Evolutionary conservation across 30 jellyfish, hydroid and myxozoan genomes (phyloP).

Genomic region (Aurelia aurita): DNA sequence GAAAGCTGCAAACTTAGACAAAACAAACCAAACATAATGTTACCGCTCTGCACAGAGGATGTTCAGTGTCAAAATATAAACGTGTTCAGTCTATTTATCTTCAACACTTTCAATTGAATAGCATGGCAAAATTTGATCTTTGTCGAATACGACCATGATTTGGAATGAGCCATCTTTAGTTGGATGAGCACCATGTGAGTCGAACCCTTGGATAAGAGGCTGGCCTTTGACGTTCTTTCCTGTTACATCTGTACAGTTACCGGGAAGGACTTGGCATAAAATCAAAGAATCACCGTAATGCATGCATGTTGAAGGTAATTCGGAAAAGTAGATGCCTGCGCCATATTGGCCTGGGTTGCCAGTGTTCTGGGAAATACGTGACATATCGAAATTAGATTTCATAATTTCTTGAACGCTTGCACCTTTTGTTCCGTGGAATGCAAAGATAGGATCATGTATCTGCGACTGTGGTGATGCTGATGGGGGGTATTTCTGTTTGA

Average conservation of each 20-base stretch:
- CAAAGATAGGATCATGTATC: conserved; percentile 17
- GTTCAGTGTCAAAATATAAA: background rate
- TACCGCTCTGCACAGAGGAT: background rate
- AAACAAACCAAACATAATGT: background rate
- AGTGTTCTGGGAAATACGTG: conserved; percentile 22
- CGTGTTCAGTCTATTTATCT: background rate
- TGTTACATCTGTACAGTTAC: conserved; percentile 11
- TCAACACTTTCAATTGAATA: conserved; percentile 10
- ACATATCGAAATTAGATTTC: conserved; percentile 28
- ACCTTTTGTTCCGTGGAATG: conserved; percentile 73
- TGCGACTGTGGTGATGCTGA: too few species aligned
- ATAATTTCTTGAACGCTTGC: conserved; percentile 40
- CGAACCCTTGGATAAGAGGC: conserved; percentile 26
- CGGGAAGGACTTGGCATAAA: conserved; percentile 54
- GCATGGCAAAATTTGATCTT: conserved; percentile 64
- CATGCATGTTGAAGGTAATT: conserved; percentile 50
- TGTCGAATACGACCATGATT: conserved; percentile 15
- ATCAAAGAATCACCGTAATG: conserved; percentile 39
- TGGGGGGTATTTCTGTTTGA: conserved; percentile 8
- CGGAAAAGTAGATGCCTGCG: conserved; percentile 67
- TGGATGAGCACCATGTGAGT: conserved; percentile 55
- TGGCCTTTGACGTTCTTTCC: conserved; percentile 26
- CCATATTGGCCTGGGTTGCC: conserved; percentile 67
- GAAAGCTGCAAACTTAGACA: too few species aligned
- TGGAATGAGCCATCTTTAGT: conserved; percentile 30